Evolutionary conservation across 2,113 vertebrate genomes (phyloP).

Genomic region (Rhabdomys dilectus): DNA sequence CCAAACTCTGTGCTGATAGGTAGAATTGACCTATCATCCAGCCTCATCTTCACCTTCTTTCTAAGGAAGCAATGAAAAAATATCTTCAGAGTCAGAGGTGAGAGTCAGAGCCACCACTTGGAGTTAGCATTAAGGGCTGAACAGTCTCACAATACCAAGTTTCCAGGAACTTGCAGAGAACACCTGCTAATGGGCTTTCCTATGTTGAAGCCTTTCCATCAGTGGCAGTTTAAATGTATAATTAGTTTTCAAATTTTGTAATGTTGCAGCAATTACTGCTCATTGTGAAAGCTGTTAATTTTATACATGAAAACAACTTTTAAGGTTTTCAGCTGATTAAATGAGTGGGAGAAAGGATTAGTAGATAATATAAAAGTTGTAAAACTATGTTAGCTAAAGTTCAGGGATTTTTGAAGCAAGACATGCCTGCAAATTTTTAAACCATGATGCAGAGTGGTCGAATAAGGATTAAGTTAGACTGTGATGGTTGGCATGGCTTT

Average conservation of each 20-base stretch:
- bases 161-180: background rate
- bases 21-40: background rate
- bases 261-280: conserved; percentile 35
- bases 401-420: background rate
- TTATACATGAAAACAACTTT: conserved; percentile 56
- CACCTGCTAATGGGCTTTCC: background rate
- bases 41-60: background rate
- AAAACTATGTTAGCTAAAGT: background rate
- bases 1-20: accelerated
- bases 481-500: background rate
- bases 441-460: background rate
- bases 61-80: background rate
- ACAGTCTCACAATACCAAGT: background rate
- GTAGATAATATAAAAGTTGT: conserved; percentile 11
- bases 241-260: conserved; percentile 59
- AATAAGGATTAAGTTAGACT: background rate
- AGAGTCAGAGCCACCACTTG: background rate
- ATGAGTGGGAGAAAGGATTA: conserved; percentile 8
- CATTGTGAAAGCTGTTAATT: conserved; percentile 64
- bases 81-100: background rate
- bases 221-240: conserved; percentile 6
- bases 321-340: conserved; percentile 38
- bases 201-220: background rate
- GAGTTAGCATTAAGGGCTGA: background rate
- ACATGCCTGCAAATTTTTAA: background rate